These are phyloP conservation scores for Bubo scandiacus DNA, from an alignment of 2,113 vertebrate genomes.

Conservation along the genomic window DNA sequence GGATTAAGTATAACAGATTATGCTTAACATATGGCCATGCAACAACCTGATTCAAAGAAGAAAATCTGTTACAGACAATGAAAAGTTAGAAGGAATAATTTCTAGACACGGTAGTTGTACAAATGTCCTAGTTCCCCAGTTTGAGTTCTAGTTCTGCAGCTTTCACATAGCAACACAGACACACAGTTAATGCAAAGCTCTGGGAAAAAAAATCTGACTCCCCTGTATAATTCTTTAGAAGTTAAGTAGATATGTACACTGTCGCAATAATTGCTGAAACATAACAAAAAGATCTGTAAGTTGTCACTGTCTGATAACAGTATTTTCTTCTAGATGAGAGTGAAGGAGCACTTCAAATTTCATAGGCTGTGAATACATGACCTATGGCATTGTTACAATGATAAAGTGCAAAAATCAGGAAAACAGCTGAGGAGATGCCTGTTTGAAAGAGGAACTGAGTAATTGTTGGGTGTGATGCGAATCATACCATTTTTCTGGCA, in stretches of 20 bases:
- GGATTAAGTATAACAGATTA: constrained; percentile 10
- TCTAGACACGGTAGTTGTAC: background rate
- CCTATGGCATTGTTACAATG: background rate
- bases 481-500: background rate
- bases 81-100: background rate
- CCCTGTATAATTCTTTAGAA: background rate
- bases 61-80: background rate
- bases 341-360: background rate
- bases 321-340: background rate
- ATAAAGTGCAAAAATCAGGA: background rate
- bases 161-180: background rate
- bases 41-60: constrained; percentile 9
- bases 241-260: background rate
- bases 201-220: background rate
- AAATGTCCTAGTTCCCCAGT: background rate
- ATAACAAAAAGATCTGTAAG: background rate
- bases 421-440: background rate
- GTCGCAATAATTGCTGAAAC: background rate
- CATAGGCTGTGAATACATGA: background rate
- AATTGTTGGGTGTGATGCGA: background rate
- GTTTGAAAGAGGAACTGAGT: background rate
- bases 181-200: background rate
- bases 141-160: background rate
- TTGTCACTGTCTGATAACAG: background rate
- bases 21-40: background rate